A percentile compares a stretch with the other conserved stretches of the same genome.
phyloP scores from a whole-genome alignment of 1,140 invertebrate species.

The Maniola jurtina region DNA sequence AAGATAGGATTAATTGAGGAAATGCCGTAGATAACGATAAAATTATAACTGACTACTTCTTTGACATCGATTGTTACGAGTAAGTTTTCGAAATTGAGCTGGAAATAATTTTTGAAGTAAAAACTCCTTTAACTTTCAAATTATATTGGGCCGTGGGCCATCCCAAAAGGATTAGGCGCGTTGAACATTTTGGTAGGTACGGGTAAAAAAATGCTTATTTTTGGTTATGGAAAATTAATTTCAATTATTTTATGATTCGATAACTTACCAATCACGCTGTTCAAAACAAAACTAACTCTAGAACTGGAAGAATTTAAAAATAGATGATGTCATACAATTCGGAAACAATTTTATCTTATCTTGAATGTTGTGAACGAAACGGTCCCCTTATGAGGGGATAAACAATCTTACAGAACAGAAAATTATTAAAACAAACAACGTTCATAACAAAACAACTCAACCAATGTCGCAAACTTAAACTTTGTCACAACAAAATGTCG shows the following conservation, averaged over 20 bases:
- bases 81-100: background rate
- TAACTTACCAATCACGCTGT: too few relatives aligned
- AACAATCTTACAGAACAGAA: constrained; percentile 15
- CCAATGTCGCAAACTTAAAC: constrained; percentile 27
- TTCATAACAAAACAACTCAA: constrained; percentile 15
- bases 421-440: constrained; percentile 31
- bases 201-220: too few relatives aligned
- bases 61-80: background rate
- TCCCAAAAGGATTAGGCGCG: too few relatives aligned
- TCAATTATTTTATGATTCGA: too few relatives aligned
- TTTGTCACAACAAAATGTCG: constrained; percentile 44
- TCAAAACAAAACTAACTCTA: too few relatives aligned
- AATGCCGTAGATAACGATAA: constrained; percentile 67
- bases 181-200: too few relatives aligned
- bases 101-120: background rate
- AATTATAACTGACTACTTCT: constrained; percentile 54
- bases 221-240: too few relatives aligned
- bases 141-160: too few relatives aligned
- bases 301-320: background rate
- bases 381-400: background rate
- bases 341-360: background rate
- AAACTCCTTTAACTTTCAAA: too few relatives aligned
- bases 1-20: constrained; percentile 75
- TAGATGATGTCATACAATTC: background rate
- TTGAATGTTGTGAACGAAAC: background rate